phyloP scores from a whole-genome alignment of 2,797 vertebrate species.

The Falco peregrinus region DNA sequence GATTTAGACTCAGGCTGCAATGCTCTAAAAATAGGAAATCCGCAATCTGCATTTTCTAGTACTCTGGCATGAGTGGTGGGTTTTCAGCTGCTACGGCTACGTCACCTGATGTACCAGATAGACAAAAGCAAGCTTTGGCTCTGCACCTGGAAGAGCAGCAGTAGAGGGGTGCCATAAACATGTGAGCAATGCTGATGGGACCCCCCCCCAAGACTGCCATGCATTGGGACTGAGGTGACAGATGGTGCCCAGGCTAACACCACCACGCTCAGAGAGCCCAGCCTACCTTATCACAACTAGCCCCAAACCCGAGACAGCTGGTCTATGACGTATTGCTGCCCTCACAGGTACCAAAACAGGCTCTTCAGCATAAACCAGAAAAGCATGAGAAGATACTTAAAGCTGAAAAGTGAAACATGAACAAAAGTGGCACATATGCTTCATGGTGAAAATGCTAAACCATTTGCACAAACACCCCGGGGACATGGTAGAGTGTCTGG shows the following conservation, averaged over 20 bases:
- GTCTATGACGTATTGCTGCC: not conserved
- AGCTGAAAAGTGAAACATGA: not conserved
- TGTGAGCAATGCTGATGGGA: not conserved
- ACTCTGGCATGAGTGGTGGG: not conserved
- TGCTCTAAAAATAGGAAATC: not conserved
- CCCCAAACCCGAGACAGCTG: not conserved
- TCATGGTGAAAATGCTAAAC: not conserved
- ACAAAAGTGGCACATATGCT: fast-evolving
- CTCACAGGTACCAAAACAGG: not conserved
- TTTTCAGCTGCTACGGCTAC: not conserved
- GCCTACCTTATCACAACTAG: not conserved
- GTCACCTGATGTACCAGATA: not conserved
- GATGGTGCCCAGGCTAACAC: not conserved
- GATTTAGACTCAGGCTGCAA: not conserved
- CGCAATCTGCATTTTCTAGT: not conserved
- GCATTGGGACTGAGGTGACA: not conserved
- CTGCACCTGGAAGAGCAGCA: not conserved
- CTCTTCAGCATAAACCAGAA: not conserved
- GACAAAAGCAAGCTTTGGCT: not conserved
- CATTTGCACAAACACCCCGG: not conserved
- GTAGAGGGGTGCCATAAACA: not conserved
- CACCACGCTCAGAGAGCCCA: not conserved
- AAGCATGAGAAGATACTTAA: not conserved
- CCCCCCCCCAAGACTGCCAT: not conserved
- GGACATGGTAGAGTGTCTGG: not conserved